Evolutionary conservation across 2,113 vertebrate species (phyloP), one percentile per base, ranked within the genome.

Genomic region (Cyphomyrus plagiostoma): DNA sequence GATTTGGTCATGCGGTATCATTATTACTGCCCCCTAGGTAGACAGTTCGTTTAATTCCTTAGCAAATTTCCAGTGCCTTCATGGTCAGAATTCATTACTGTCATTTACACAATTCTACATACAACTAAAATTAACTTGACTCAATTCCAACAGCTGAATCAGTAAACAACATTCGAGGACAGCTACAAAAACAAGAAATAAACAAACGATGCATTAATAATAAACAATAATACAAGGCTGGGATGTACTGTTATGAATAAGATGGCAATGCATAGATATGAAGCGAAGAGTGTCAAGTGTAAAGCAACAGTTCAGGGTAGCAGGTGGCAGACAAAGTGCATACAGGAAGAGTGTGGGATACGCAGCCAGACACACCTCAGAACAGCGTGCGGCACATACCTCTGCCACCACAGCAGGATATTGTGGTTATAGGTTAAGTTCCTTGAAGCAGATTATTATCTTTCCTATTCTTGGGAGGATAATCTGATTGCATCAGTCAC

Each of bases 401-500:
- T 39, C 50, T 87, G 13, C 52, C 7, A 58, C 39, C 87, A 62
- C 30, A 45, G 48, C 30, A 87, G 17, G 52, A 45, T 62, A 62
- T 88, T 39, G 21, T 62, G 87, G 87, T 62, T 66, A 46, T 88
- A 45, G 87, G 87, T 58, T 58, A 45, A 88, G 52, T n/a, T 66
- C 87, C 56, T 39, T 66, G 56, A 42, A 50, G 53, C 35, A 35
- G 87, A 88, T 88, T 88, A 88, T 88, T 50, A 88, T 88, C 87
- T 45, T 66, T 45, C 87, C 87, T 88, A 88, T 88, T 88, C 87
- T 62, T 42, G 39, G 87, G 87, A 15, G 52, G 53, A 13, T 62
- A 88, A 88, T 88, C 87, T 62, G 53, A 66, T 88, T 88, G 35
- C 53, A 62, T 39, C 35, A 62, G 87, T 62, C 53, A 88, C 87